Evolutionary conservation across 2,797 vertebrate genomes (phyloP).

Genomic region (Champsocephalus gunnari): DNA sequence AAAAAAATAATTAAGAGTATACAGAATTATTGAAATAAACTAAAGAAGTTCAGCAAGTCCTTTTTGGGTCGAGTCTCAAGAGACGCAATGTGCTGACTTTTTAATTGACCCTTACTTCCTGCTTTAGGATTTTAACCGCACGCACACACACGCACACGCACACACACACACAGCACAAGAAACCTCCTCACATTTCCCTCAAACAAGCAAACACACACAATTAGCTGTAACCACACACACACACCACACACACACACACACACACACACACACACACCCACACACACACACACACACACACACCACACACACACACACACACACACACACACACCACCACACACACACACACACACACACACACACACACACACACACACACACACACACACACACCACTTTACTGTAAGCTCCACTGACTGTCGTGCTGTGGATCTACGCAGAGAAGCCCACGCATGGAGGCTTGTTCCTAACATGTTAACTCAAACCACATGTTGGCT

Average conservation of each 20-base stretch:
- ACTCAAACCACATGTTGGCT: constrained; percentile 83
- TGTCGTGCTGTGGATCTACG: constrained; percentile 39
- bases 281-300: no score
- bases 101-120: constrained; percentile 78
- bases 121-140: constrained; percentile 57
- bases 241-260: no score
- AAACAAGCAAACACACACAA: no score
- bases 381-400: constrained; percentile 17
- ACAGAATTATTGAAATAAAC: constrained; percentile 31
- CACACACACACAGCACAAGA: no score
- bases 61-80: constrained; percentile 56
- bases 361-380: constrained; percentile 2
- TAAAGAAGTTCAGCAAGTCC: constrained; percentile 56
- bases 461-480: constrained; percentile 69
- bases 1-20: neutral
- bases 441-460: constrained; percentile 44
- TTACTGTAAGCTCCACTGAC: constrained; percentile 42
- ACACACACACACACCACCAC: no score
- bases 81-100: constrained; percentile 64
- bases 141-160: no score
- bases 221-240: no score
- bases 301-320: no score
- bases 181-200: no score
- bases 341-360: no score
- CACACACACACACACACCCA: no score